phyloP scores from a whole-genome alignment of 1,140 invertebrate genomes.

The Drosophila baimaii region DNA sequence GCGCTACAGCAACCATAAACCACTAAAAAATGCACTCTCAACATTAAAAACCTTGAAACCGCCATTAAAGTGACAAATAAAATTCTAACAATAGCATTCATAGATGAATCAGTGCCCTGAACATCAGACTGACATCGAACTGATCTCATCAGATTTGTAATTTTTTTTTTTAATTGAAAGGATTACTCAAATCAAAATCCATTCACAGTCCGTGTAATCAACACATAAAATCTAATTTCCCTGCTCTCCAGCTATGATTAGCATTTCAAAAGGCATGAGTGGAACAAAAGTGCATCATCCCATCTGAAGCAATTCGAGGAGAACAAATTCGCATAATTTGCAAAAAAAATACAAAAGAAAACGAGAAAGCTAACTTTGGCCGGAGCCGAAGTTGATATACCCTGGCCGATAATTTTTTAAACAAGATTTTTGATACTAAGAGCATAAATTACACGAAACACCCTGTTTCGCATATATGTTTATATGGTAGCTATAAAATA shows the following conservation, averaged over 20 bases:
- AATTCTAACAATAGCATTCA: background rate
- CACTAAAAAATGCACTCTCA: background rate
- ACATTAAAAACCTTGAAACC: slow-evolving; percentile 9
- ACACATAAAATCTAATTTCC: slow-evolving; percentile 25
- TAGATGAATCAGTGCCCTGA: slow-evolving; percentile 17
- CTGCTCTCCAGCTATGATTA: slow-evolving; percentile 8
- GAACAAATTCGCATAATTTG: slow-evolving; percentile 39
- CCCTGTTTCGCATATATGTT: too few relatives aligned
- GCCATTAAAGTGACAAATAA: slow-evolving; percentile 37
- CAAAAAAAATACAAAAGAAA: slow-evolving; percentile 12
- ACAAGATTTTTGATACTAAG: too few relatives aligned
- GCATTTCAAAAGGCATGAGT: slow-evolving; percentile 27
- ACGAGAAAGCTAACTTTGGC: too few relatives aligned
- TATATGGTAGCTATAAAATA: too few relatives aligned
- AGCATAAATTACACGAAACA: too few relatives aligned
- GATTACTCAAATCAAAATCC: slow-evolving; percentile 23
- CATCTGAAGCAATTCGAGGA: slow-evolving; percentile 20
- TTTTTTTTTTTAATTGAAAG: too few relatives aligned
- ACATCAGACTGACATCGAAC: background rate
- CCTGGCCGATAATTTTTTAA: too few relatives aligned
- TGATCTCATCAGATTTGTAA: slow-evolving; percentile 24
- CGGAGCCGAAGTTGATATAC: too few relatives aligned
- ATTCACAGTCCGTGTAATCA: background rate
- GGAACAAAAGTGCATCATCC: slow-evolving; percentile 15
- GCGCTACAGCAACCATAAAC: background rate